Evolutionary conservation across 2,113 vertebrate genomes (phyloP).

Genomic region (Poeciliopsis retropinna): DNA sequence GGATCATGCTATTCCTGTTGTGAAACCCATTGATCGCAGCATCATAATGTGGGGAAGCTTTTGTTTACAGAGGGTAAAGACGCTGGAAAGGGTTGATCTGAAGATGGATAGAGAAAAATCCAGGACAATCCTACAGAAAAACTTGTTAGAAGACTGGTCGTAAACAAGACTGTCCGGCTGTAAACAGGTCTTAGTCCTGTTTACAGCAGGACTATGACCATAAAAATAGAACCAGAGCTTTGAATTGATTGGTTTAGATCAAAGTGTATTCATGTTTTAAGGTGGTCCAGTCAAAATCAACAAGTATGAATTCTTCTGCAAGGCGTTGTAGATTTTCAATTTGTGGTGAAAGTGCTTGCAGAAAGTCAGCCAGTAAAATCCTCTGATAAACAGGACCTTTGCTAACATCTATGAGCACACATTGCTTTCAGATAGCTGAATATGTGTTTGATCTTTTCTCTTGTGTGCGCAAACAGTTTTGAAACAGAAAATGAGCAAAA

Average conservation of each 20-base stretch:
- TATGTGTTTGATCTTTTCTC: constrained; percentile 13
- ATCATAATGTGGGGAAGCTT: no score
- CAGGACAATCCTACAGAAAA: no score
- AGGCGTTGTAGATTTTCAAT: neutral
- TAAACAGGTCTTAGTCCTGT: no score
- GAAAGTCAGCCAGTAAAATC: constrained; percentile 13
- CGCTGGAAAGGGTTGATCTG: no score
- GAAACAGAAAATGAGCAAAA: constrained; percentile 53
- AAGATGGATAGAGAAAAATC: no score
- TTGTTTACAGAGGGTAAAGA: no score
- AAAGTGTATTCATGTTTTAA: neutral
- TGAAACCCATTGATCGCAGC: no score
- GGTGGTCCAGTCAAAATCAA: neutral
- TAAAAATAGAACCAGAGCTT: neutral
- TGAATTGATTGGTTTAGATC: neutral
- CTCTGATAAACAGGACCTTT: constrained; percentile 9
- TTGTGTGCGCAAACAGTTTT: constrained; percentile 2
- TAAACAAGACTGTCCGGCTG: no score
- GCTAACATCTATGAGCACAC: constrained; percentile 1
- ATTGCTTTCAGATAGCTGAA: neutral
- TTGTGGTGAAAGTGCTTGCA: neutral
- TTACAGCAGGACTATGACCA: neutral
- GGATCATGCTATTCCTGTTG: no score
- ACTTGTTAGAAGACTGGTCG: neutral
- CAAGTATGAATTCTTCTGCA: constrained; percentile 2